These are phyloP conservation scores for Myotis planiceps DNA, from an alignment of 2,797 vertebrate species.

Conservation along the genomic window DNA sequence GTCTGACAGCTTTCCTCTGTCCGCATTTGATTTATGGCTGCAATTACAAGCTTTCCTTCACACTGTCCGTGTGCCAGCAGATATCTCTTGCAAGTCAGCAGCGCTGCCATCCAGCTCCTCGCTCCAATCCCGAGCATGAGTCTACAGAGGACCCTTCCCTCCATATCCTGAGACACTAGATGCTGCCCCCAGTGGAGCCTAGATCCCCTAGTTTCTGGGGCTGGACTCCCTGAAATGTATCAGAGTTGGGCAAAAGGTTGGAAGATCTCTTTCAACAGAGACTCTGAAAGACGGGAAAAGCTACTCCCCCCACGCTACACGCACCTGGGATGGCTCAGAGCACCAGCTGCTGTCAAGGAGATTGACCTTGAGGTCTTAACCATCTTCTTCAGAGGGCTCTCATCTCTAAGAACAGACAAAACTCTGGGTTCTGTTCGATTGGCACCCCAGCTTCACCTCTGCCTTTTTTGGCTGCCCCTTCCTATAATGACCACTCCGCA, in stretches of 20 bases:
- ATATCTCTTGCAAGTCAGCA: constrained; percentile 33
- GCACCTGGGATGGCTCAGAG: neutral
- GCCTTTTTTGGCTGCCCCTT: neutral
- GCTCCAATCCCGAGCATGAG: neutral
- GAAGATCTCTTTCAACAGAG: neutral
- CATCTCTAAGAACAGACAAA: neutral
- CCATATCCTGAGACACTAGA: neutral
- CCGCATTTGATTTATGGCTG: constrained; percentile 62
- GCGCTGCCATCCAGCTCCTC: neutral
- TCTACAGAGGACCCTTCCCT: neutral
- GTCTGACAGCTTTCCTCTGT: constrained; percentile 35
- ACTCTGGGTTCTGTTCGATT: neutral
- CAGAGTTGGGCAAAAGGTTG: neutral
- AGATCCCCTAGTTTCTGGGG: neutral
- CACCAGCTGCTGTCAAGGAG: neutral
- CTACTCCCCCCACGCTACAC: neutral
- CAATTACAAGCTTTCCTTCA: constrained; percentile 58
- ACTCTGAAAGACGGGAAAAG: neutral
- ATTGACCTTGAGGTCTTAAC: neutral
- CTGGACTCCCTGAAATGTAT: neutral
- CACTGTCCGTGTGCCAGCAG: neutral
- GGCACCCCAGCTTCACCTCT: neutral
- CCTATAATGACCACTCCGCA: neutral
- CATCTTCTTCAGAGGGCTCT: neutral
- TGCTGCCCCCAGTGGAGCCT: neutral